phyloP scores from a whole-genome alignment of 2,113 vertebrate species.

The Clarias batrachus region DNA sequence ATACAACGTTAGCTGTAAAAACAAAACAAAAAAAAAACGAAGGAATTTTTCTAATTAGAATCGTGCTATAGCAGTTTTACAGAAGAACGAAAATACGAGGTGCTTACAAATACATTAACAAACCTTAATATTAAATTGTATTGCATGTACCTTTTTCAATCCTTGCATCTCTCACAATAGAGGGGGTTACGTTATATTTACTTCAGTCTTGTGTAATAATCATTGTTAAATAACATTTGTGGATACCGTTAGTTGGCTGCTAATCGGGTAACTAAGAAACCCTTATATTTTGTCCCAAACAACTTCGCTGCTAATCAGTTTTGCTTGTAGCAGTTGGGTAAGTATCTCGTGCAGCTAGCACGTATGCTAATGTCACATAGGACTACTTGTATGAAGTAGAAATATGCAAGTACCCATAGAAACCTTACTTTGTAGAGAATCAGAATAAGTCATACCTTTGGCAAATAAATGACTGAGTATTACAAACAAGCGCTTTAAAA shows the following conservation, averaged over 20 bases:
- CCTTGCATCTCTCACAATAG: background rate
- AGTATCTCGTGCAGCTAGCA: background rate
- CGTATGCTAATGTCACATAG: background rate
- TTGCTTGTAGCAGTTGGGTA: background rate
- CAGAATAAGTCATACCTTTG: background rate
- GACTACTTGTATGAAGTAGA: constrained; percentile 40
- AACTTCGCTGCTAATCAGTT: background rate
- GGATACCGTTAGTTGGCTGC: background rate
- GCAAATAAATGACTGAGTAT: background rate
- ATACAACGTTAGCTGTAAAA: background rate
- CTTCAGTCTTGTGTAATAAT: background rate
- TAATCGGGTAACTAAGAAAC: background rate
- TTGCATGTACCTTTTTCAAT: background rate
- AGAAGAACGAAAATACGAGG: background rate
- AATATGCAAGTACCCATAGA: background rate
- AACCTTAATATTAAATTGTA: background rate
- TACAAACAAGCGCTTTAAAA: background rate
- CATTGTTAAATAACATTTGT: background rate
- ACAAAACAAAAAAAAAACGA: no score
- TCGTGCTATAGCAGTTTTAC: background rate
- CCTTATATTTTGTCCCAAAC: background rate
- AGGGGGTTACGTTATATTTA: background rate
- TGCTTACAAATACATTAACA: background rate
- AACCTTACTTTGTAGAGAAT: background rate
- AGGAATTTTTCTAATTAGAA: background rate